phyloP scores from a whole-genome alignment of 2,797 vertebrate genomes.

The Oryzias sinensis region DNA sequence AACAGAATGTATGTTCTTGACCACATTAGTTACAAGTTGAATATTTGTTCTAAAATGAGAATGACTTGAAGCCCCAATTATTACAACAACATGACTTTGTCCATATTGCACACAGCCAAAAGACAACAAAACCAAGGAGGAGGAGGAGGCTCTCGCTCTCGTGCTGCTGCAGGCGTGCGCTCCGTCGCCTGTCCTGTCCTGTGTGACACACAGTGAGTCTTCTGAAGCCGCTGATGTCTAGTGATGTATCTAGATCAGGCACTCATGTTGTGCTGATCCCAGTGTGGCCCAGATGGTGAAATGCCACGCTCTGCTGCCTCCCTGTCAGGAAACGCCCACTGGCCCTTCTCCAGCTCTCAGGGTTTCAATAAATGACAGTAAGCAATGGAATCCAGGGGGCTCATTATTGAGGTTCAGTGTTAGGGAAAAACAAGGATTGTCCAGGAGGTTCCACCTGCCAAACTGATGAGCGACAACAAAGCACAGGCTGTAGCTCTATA shows the following conservation, averaged over 20 bases:
- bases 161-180: constrained; percentile 44
- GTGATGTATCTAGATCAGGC: constrained; percentile 74
- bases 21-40: too few relatives aligned
- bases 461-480: constrained; percentile 39
- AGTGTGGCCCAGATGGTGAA: constrained; percentile 63
- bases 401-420: constrained; percentile 22
- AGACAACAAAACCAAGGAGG: constrained; percentile 1
- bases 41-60: too few relatives aligned
- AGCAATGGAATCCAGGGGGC: constrained; percentile 36
- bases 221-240: constrained; percentile 59
- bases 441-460: constrained; percentile 44
- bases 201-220: constrained; percentile 52
- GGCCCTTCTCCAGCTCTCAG: constrained; percentile 33
- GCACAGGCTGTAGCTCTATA: constrained; percentile 17
- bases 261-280: constrained; percentile 59
- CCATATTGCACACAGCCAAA: constrained; percentile 19
- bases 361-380: constrained; percentile 64
- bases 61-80: too few relatives aligned
- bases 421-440: neutral
- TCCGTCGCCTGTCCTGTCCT: constrained; percentile 46
- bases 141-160: constrained; percentile 26
- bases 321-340: constrained; percentile 50
- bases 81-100: constrained; percentile 19
- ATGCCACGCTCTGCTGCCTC: constrained; percentile 48
- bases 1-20: too few relatives aligned